A percentile compares a stretch with the other conserved stretches of the same genome.
phyloP scores from a whole-genome alignment of 1,140 invertebrate genomes.

The Linepithema humile region DNA sequence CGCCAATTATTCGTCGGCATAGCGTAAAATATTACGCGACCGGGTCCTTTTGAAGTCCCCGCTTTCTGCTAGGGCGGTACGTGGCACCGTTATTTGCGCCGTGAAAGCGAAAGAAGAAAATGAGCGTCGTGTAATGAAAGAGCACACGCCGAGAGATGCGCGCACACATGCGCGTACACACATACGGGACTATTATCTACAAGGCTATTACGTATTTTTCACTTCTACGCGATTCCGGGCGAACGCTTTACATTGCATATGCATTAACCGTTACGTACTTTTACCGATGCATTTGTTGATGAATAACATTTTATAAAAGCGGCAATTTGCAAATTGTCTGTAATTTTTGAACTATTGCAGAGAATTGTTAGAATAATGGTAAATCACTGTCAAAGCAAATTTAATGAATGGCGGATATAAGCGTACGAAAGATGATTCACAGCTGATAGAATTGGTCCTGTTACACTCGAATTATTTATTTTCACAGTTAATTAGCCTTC shows the following conservation, averaged over 20 bases:
- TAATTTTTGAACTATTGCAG: background rate
- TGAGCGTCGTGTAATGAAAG: slow-evolving; percentile 29
- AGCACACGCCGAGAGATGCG: background rate
- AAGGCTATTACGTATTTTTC: background rate
- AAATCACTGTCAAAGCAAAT: slow-evolving; percentile 1
- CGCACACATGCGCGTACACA: too few species aligned
- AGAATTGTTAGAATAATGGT: background rate
- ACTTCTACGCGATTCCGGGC: background rate
- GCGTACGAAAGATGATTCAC: background rate
- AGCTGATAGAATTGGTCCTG: background rate
- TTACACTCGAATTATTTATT: slow-evolving; percentile 31
- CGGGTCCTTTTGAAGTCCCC: slow-evolving; percentile 14
- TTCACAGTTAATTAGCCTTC: slow-evolving; percentile 24
- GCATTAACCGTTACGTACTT: background rate
- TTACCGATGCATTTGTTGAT: background rate
- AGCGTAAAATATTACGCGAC: slow-evolving; percentile 40
- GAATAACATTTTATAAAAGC: background rate
- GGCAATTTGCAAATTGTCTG: background rate
- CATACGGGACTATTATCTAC: background rate
- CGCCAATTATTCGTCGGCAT: slow-evolving; percentile 32
- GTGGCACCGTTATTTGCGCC: slow-evolving; percentile 29
- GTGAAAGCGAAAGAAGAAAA: slow-evolving; percentile 38
- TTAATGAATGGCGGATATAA: background rate
- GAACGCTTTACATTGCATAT: background rate
- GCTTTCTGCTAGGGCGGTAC: background rate